Percentiles rank a stretch among this genome's conserved stretches.
phyloP scores from a whole-genome alignment of 1,140 invertebrate species.

The Drosophila elegans region DNA sequence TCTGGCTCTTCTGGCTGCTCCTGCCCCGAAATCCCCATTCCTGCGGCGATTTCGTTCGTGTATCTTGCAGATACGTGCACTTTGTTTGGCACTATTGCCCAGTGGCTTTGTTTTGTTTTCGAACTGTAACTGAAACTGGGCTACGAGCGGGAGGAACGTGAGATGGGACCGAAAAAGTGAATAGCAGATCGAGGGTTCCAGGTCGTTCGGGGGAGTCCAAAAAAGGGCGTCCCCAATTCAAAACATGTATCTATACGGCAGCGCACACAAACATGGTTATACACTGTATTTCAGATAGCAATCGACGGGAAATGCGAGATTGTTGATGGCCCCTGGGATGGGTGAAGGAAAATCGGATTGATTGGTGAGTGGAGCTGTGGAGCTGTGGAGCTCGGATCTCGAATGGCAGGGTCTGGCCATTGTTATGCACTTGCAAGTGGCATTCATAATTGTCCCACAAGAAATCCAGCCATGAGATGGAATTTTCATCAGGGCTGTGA shows the following conservation, averaged over 20 bases:
- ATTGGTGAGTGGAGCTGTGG: constrained; percentile 40
- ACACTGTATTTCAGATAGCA: constrained; percentile 7
- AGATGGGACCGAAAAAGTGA: constrained; percentile 43
- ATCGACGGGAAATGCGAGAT: constrained; percentile 18
- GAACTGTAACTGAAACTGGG: constrained; percentile 52
- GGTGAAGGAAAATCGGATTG: constrained; percentile 47
- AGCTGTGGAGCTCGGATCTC: constrained; percentile 1
- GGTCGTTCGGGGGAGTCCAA: constrained; percentile 48
- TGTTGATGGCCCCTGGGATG: constrained; percentile 24
- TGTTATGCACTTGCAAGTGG: constrained; percentile 51
- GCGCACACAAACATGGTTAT: constrained; percentile 17
- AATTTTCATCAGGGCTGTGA: constrained; percentile 37
- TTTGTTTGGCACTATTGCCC: constrained; percentile 53
- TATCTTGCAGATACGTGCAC: constrained; percentile 74
- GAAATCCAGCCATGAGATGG: constrained; percentile 28
- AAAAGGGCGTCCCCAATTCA: constrained; percentile 50
- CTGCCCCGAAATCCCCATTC: background rate
- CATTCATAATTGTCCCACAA: constrained; percentile 55
- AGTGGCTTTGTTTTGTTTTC: constrained; percentile 68
- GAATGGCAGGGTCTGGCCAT: background rate
- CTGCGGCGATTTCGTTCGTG: constrained; percentile 40
- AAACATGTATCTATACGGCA: constrained; percentile 38
- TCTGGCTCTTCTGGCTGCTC: background rate
- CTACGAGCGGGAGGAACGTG: constrained; percentile 43
- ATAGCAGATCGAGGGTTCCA: constrained; percentile 47